phyloP scores from a whole-genome alignment of 2,888 invertebrate genomes.

The Drosophila rellima region DNA sequence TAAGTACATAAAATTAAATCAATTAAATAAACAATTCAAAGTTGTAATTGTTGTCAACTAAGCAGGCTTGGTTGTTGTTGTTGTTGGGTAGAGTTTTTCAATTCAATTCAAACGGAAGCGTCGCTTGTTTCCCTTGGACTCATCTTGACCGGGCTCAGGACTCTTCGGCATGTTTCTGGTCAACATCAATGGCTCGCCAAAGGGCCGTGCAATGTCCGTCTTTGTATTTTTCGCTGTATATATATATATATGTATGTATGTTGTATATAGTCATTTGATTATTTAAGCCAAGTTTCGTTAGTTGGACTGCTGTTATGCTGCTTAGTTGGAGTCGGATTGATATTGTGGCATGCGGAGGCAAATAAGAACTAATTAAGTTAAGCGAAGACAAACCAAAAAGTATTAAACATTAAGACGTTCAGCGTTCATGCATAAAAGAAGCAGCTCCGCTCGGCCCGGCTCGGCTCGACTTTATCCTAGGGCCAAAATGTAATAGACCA shows the following conservation, averaged over 20 bases:
- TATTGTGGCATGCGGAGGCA: slow-evolving; percentile 42
- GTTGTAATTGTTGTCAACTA: slow-evolving; percentile 33
- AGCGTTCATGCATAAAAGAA: slow-evolving; percentile 70
- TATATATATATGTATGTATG: slow-evolving; percentile 17
- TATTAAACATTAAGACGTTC: slow-evolving; percentile 66
- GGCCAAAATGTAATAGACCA: slow-evolving; percentile 67
- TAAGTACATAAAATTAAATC: slow-evolving; percentile 32
- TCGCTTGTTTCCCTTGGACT: slow-evolving; percentile 50
- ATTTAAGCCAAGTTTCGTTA: slow-evolving; percentile 29
- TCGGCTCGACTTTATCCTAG: slow-evolving; percentile 39
- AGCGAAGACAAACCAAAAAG: slow-evolving; percentile 67
- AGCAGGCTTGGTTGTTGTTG: slow-evolving; percentile 23
- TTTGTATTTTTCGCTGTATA: slow-evolving; percentile 66
- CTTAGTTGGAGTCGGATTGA: background rate
- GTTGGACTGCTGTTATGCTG: slow-evolving; percentile 21
- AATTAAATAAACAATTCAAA: slow-evolving; percentile 29
- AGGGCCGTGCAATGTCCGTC: slow-evolving; percentile 88
- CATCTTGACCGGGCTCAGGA: slow-evolving; percentile 50
- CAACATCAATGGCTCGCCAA: slow-evolving; percentile 93
- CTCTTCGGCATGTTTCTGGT: slow-evolving; percentile 64
- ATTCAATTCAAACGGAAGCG: slow-evolving; percentile 57
- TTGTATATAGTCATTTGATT: slow-evolving; percentile 21
- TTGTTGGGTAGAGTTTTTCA: slow-evolving; percentile 14
- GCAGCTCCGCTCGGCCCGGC: slow-evolving; percentile 2
- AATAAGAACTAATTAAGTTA: slow-evolving; percentile 75